Base-by-base conservation (phyloP, 2,797 vertebrate species). In the Lagorchestes hirsutus region DNA sequence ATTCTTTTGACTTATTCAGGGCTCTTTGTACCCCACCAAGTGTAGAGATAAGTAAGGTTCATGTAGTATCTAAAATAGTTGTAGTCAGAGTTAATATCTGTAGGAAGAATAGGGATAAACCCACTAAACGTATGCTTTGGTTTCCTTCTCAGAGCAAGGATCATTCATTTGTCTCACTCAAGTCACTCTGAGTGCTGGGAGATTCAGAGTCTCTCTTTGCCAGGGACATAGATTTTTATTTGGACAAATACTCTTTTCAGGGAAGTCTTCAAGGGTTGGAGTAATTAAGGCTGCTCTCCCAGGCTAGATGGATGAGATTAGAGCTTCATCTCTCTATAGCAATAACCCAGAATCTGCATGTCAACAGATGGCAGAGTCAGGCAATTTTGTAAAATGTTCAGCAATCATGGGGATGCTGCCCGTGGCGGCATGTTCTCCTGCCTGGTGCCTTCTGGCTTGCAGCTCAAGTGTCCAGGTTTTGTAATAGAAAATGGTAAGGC, bases 301-400 rank as follows among this genome's bases (percentile, higher is more conserved):
- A 58, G 14, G 55, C 28, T 59, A 92, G 91, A 94, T 97, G 97
- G 67, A 62, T 50, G 90, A 92, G 96, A 98, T 97, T 92, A 6
- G 0, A 55, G 50, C 2, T 62, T 98, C 95, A 57, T 96, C 82
- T 94, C 94, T 96, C 92, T 92, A 3, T 87, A 87, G 93, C 96
- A 97, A 95, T 96, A 97, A 95, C 59, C 52, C 95, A 98, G 96
- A 74, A 93, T 98, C 96, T 97, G 57, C 96, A 92, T 95, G 97
- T 97, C 91, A 9, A 22, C 93, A 97, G 91, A 54, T 92, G 95
- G 95, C 87, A 95, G 6, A 95, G 55, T 67, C 97, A 92, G 55
- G 92, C 90, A 97, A 98, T 98, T 82, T 98, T 98, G 93, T 96
- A 97, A 94, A 91, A 59, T 92, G 93, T 97, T 97, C 96, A 97